phyloP scores from a whole-genome alignment of 2,113 vertebrate species.

The Nothobranchius furzeri region DNA sequence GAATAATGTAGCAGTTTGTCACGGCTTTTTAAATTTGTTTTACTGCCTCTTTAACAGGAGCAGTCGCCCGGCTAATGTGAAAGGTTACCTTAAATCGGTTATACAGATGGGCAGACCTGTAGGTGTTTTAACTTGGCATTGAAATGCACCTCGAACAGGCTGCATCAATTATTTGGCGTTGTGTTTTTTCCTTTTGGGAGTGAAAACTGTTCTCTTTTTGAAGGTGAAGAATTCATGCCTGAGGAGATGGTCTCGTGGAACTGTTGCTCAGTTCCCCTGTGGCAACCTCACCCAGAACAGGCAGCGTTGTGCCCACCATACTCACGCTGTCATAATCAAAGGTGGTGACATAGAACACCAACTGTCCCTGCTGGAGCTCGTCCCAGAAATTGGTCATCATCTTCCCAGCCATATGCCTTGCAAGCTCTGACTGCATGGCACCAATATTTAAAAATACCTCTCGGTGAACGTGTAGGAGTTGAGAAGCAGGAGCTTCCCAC shows the following conservation, averaged over 20 bases:
- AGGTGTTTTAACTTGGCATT: slow-evolving; percentile 35
- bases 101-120: slow-evolving; percentile 56
- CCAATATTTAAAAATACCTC: slow-evolving; percentile 61
- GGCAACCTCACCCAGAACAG: slow-evolving; percentile 23
- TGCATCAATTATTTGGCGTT: neutral
- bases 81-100: slow-evolving; percentile 42
- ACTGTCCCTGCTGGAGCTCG: slow-evolving; percentile 74
- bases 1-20: slow-evolving; percentile 22
- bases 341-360: slow-evolving; percentile 72
- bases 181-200: slow-evolving; percentile 31
- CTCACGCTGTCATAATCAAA: slow-evolving; percentile 63
- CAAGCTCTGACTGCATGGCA: slow-evolving; percentile 55
- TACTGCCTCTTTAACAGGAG: slow-evolving; percentile 22
- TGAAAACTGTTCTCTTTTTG: slow-evolving; percentile 20
- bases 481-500: slow-evolving; percentile 19
- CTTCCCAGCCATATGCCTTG: slow-evolving; percentile 57
- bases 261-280: slow-evolving; percentile 28
- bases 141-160: slow-evolving; percentile 56
- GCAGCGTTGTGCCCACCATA: slow-evolving; percentile 36
- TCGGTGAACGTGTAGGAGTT: slow-evolving; percentile 40
- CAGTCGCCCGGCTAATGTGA: slow-evolving; percentile 57
- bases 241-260: slow-evolving; percentile 19
- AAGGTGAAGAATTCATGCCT: slow-evolving; percentile 15
- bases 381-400: slow-evolving; percentile 73
- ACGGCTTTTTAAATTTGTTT: slow-evolving; percentile 19